Conservation (phyloP, 64 coral and sea anemone species). For the Cladopsammia gracilis region DNA sequence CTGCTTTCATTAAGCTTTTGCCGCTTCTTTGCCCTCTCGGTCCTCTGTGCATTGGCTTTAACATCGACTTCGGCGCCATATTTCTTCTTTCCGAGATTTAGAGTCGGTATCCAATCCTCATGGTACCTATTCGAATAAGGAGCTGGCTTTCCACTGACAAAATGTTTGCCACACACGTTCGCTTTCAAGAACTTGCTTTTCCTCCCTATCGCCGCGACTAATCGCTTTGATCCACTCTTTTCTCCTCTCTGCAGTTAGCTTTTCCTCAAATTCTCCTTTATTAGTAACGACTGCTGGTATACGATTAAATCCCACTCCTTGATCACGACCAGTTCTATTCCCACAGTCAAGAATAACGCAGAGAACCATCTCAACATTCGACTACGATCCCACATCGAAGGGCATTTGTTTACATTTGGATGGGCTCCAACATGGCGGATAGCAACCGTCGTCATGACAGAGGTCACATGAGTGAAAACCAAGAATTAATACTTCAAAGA, state of each 20-base stretch:
- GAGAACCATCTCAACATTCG: slow-evolving; percentile 41
- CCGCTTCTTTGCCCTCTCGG: slow-evolving; percentile 43
- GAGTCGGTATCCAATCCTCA: slow-evolving; percentile 61
- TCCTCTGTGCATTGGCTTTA: slow-evolving; percentile 29
- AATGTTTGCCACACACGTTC: slow-evolving; percentile 63
- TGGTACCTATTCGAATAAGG: slow-evolving; percentile 50
- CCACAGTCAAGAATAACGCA: slow-evolving; percentile 52
- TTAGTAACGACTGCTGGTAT: slow-evolving; percentile 39
- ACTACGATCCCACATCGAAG: slow-evolving; percentile 18
- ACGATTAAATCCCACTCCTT: slow-evolving; percentile 27
- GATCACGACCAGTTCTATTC: slow-evolving; percentile 45
- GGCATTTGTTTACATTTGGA: slow-evolving; percentile 22
- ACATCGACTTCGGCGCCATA: slow-evolving; percentile 1
- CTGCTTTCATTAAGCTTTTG: slow-evolving; percentile 53
- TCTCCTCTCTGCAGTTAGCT: slow-evolving; percentile 13
- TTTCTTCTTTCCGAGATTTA: slow-evolving; percentile 63
- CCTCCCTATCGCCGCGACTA: slow-evolving; percentile 15
- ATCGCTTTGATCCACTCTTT: slow-evolving; percentile 22
- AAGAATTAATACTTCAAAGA: neutral
- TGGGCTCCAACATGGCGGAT: slow-evolving; percentile 53
- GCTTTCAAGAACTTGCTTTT: slow-evolving; percentile 29
- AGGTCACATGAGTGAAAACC: slow-evolving; percentile 43
- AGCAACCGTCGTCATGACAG: slow-evolving; percentile 28
- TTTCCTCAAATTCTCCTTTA: slow-evolving; percentile 25
- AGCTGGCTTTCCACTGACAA: slow-evolving; percentile 64